Evolutionary conservation across 2,113 vertebrate species (phyloP).

Genomic region (Lophura nycthemera): DNA sequence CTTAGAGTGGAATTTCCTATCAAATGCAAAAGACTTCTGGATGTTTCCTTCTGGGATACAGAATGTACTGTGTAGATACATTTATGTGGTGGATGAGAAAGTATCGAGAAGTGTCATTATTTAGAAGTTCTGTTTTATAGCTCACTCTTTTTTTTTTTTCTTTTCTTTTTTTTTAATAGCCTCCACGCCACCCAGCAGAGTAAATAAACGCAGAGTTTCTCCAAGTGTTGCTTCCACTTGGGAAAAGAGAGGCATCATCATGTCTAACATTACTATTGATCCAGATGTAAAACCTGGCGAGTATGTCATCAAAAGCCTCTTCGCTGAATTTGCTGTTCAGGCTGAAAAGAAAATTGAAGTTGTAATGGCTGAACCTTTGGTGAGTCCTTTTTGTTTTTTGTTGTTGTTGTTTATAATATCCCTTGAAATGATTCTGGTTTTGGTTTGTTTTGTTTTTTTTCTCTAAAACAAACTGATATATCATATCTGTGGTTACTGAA

Average conservation of each 20-base stretch:
- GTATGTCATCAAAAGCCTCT: slow-evolving; percentile 99
- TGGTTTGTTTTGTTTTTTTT: background rate
- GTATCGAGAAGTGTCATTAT: background rate
- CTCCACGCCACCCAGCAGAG: slow-evolving; percentile 89
- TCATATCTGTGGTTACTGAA: background rate
- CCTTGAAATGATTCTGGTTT: background rate
- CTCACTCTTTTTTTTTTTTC: background rate
- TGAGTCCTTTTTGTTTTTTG: slow-evolving; percentile 76
- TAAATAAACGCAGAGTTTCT: slow-evolving; percentile 80
- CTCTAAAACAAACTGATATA: background rate
- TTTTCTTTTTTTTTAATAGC: slow-evolving; percentile 72
- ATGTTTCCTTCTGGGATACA: background rate
- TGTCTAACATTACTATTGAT: slow-evolving; percentile 98
- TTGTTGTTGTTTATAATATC: background rate
- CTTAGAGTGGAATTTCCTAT: background rate
- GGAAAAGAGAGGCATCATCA: slow-evolving; percentile 85
- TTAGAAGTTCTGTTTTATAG: background rate
- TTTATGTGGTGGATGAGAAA: background rate
- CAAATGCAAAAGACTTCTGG: background rate
- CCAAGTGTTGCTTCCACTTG: slow-evolving; percentile 78
- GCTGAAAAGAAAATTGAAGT: slow-evolving; percentile 99
- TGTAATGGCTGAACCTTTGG: slow-evolving; percentile 99
- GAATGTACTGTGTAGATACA: background rate
- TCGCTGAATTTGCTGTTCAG: slow-evolving; percentile 97
- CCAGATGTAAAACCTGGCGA: slow-evolving; percentile 98